Percentiles rank a stretch among this genome's conserved stretches.
These are phyloP conservation scores for Clarias batrachus DNA, from an alignment of 2,113 vertebrate genomes.

Conservation along the genomic window DNA sequence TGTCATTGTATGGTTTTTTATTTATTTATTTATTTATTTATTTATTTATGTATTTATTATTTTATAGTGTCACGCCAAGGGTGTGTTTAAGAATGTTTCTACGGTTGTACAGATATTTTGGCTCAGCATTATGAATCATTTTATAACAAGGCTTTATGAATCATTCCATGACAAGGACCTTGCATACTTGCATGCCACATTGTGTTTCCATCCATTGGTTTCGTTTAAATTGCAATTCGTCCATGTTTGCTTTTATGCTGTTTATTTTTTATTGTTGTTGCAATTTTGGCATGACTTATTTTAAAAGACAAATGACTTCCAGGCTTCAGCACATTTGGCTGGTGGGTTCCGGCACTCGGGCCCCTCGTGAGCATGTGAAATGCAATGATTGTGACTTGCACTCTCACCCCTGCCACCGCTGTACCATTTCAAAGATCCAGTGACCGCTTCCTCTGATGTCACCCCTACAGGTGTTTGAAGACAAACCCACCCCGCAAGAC, in stretches of 20 bases:
- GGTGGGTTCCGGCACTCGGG: neutral
- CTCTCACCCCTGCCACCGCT: neutral
- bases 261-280: neutral
- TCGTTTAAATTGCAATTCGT: no score
- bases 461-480: slow-evolving; percentile 70
- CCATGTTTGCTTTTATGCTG: neutral
- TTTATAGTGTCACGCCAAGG: neutral
- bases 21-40: no score
- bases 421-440: slow-evolving; percentile 31
- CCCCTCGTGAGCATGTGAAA: neutral
- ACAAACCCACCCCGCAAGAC: slow-evolving; percentile 65
- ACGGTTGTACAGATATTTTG: slow-evolving; percentile 3
- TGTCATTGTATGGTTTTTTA: slow-evolving; percentile 9
- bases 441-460: slow-evolving; percentile 58
- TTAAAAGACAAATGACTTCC: neutral
- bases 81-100: slow-evolving; percentile 35
- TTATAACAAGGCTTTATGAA: neutral
- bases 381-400: neutral
- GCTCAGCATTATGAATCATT: neutral
- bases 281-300: neutral
- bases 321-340: slow-evolving; percentile 17
- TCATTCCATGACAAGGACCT: neutral
- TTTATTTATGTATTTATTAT: neutral
- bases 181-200: neutral
- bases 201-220: neutral